These are phyloP conservation scores for Drosophila serrata DNA, from an alignment of 1,140 invertebrate species.

Conservation along the genomic window DNA sequence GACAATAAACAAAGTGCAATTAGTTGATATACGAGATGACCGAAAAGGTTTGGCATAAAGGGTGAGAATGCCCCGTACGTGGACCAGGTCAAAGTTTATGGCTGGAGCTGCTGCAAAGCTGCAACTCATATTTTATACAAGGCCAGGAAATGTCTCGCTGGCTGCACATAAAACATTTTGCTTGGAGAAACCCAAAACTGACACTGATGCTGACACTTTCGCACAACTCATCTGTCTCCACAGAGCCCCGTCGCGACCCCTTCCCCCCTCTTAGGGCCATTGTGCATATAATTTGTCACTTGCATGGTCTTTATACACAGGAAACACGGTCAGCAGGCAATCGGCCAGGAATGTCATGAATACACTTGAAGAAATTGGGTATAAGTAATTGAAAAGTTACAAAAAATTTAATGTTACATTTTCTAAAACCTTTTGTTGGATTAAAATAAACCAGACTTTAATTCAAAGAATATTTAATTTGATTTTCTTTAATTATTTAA, in stretches of 20 bases:
- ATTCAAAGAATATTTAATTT: no score
- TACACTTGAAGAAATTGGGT: not conserved
- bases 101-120: slow-evolving; percentile 15
- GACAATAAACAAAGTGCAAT: slow-evolving; percentile 58
- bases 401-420: no score
- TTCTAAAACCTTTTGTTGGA: no score
- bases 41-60: slow-evolving; percentile 9
- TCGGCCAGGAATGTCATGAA: not conserved
- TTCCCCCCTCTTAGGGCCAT: not conserved
- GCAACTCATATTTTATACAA: slow-evolving; percentile 60
- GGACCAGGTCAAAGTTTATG: slow-evolving; percentile 56
- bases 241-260: not conserved
- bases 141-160: slow-evolving; percentile 49
- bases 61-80: slow-evolving; percentile 18
- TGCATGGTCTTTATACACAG: slow-evolving; percentile 52
- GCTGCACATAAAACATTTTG: slow-evolving; percentile 52
- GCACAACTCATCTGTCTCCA: slow-evolving; percentile 49
- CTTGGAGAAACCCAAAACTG: slow-evolving; percentile 45
- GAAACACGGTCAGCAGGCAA: slow-evolving; percentile 37
- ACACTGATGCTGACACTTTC: slow-evolving; percentile 64
- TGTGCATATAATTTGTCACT: slow-evolving; percentile 68
- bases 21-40: slow-evolving; percentile 57
- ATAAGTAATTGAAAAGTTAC: not conserved
- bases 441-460: no score
- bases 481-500: no score